phyloP scores from a whole-genome alignment of 2,888 invertebrate genomes.

The Carpatolechia fugitivella region DNA sequence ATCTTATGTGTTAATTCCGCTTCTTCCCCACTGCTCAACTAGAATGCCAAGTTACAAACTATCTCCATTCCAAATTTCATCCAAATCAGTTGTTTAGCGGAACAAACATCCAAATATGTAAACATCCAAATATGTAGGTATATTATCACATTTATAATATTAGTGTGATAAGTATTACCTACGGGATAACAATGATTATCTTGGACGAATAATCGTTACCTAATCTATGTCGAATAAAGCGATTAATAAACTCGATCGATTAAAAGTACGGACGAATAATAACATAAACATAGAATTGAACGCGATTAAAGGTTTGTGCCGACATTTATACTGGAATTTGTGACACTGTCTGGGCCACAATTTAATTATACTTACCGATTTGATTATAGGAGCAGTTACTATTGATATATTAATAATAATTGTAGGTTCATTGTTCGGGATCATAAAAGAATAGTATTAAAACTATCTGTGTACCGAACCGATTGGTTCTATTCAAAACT shows the following conservation, averaged over 20 bases:
- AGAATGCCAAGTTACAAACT: too few species aligned
- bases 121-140: too few species aligned
- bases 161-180: too few species aligned
- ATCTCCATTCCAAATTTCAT: too few species aligned
- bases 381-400: slow-evolving; percentile 29
- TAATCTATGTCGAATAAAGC: slow-evolving; percentile 50
- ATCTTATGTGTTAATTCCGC: too few species aligned
- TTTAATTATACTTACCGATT: slow-evolving; percentile 48
- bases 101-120: too few species aligned
- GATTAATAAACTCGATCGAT: slow-evolving; percentile 48
- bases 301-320: slow-evolving; percentile 48
- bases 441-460: background rate
- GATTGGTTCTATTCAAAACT: too few species aligned
- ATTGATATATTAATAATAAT: slow-evolving; percentile 59
- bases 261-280: slow-evolving; percentile 43
- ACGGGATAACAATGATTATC: too few species aligned
- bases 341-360: slow-evolving; percentile 59
- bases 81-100: too few species aligned
- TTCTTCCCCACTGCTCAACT: too few species aligned
- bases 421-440: slow-evolving; percentile 31
- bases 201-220: too few species aligned
- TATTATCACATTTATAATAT: too few species aligned
- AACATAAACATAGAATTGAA: slow-evolving; percentile 43
- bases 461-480: background rate
- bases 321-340: slow-evolving; percentile 42